These are phyloP conservation scores for Collichthys lucidus DNA, from an alignment of 2,113 vertebrate species.

Conservation along the genomic window DNA sequence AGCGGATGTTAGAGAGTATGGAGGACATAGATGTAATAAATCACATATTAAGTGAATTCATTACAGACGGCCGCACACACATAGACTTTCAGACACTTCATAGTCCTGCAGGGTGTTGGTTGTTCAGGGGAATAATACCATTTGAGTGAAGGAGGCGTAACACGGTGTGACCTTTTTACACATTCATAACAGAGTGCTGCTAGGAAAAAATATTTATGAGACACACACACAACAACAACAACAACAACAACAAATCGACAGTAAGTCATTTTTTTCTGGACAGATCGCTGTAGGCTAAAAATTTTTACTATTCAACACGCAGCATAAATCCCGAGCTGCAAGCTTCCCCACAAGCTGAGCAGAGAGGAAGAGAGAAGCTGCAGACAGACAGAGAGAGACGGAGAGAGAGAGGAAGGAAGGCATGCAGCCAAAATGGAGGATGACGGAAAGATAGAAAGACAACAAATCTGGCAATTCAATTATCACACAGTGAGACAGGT, in stretches of 20 bases:
- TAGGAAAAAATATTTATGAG: slow-evolving; percentile 39
- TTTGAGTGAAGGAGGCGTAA: slow-evolving; percentile 40
- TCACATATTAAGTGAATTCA: background rate
- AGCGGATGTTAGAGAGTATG: slow-evolving; percentile 21
- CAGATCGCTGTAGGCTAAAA: slow-evolving; percentile 47
- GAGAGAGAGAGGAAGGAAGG: background rate
- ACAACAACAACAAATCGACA: background rate
- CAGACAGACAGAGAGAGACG: too few species aligned
- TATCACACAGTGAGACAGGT: slow-evolving; percentile 31
- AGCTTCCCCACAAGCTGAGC: slow-evolving; percentile 28
- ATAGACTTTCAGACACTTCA: slow-evolving; percentile 6
- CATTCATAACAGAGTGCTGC: slow-evolving; percentile 57
- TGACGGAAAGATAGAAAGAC: background rate
- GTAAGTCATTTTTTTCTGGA: slow-evolving; percentile 23
- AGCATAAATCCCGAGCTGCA: slow-evolving; percentile 49
- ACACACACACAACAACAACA: background rate
- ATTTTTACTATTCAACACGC: slow-evolving; percentile 54
- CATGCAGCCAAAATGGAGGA: background rate
- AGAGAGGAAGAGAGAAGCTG: background rate
- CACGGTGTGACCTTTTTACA: slow-evolving; percentile 57
- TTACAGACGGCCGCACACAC: background rate
- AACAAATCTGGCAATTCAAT: slow-evolving; percentile 18
- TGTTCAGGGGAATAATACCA: slow-evolving; percentile 32
- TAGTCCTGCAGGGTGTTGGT: slow-evolving; percentile 24
- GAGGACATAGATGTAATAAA: background rate